A percentile compares a stretch with the other conserved stretches of the same genome.
These are phyloP conservation scores for Sebastes variabilis DNA, from an alignment of 2,797 vertebrate species.

Conservation along the genomic window DNA sequence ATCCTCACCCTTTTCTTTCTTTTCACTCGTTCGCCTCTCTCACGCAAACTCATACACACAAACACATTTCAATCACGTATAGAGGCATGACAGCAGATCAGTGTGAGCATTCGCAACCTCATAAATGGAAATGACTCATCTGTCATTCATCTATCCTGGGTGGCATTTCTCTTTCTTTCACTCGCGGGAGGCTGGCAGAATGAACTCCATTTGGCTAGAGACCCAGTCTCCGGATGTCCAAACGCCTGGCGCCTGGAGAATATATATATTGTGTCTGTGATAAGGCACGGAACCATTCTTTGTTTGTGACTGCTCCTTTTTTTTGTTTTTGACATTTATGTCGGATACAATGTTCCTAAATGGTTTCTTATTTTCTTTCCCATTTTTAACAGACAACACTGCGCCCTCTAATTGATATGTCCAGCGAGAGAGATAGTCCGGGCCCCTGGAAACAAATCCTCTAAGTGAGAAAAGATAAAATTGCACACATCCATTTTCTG, in stretches of 20 bases:
- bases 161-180: conserved; percentile 70
- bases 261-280: conserved; percentile 41
- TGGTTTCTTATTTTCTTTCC: conserved; percentile 17
- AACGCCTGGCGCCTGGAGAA: conserved; percentile 29
- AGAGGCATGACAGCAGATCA: conserved; percentile 68
- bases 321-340: conserved; percentile 57
- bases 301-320: conserved; percentile 17
- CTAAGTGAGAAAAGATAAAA: conserved; percentile 51
- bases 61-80: conserved; percentile 59
- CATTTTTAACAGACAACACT: conserved; percentile 28
- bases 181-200: conserved; percentile 21
- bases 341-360: conserved; percentile 31
- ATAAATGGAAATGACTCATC: conserved; percentile 77
- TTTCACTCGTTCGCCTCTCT: conserved; percentile 33
- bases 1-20: conserved; percentile 21
- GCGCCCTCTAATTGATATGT: conserved; percentile 56
- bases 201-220: conserved; percentile 63
- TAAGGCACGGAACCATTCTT: conserved; percentile 30
- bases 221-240: conserved; percentile 46
- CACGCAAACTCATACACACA: conserved; percentile 35
- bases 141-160: conserved; percentile 70
- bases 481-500: conserved; percentile 54
- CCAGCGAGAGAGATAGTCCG: conserved; percentile 14
- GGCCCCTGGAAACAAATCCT: conserved; percentile 44
- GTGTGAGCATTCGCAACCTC: conserved; percentile 62